Conservation (phyloP, 2,113 vertebrate species). For the Lota lota region DNA sequence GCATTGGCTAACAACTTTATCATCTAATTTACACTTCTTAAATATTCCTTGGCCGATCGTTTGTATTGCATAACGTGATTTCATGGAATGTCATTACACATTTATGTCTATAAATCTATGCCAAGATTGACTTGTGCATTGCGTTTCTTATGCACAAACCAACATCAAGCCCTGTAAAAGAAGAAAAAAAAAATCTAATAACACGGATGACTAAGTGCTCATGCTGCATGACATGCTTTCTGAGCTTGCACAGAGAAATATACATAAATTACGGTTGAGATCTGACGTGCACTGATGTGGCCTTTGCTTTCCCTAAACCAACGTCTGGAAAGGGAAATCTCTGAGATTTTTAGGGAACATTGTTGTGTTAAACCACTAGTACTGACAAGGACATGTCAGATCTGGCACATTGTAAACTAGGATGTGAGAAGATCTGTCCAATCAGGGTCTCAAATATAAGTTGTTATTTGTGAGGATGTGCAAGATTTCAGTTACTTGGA, state of each 20-base stretch:
- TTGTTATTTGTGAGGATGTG: too few species aligned
- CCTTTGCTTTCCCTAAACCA: slow-evolving; percentile 34
- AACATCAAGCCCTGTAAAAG: slow-evolving; percentile 21
- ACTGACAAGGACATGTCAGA: slow-evolving; percentile 48
- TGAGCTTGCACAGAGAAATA: slow-evolving; percentile 58
- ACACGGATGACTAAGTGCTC: slow-evolving; percentile 71
- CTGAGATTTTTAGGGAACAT: slow-evolving; percentile 46
- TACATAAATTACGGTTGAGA: slow-evolving; percentile 63
- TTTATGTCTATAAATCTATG: slow-evolving; percentile 34
- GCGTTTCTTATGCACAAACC: slow-evolving; percentile 32
- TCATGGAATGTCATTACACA: slow-evolving; percentile 22
- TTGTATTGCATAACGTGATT: slow-evolving; percentile 47
- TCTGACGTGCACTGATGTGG: slow-evolving; percentile 53
- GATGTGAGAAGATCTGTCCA: too few species aligned
- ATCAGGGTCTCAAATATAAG: too few species aligned
- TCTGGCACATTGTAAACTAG: slow-evolving; percentile 24
- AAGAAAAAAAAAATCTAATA: slow-evolving; percentile 64
- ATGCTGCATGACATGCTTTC: slow-evolving; percentile 61
- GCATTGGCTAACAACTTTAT: slow-evolving; percentile 1
- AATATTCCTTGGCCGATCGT: slow-evolving; percentile 21
- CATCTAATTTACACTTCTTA: slow-evolving; percentile 27
- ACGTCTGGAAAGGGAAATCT: slow-evolving; percentile 32
- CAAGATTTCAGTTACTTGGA: too few species aligned
- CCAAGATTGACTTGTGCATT: slow-evolving; percentile 32
- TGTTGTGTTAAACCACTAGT: slow-evolving; percentile 51